Base-by-base conservation (phyloP, 2,888 invertebrate species). In the Cantharis lateralis region DNA sequence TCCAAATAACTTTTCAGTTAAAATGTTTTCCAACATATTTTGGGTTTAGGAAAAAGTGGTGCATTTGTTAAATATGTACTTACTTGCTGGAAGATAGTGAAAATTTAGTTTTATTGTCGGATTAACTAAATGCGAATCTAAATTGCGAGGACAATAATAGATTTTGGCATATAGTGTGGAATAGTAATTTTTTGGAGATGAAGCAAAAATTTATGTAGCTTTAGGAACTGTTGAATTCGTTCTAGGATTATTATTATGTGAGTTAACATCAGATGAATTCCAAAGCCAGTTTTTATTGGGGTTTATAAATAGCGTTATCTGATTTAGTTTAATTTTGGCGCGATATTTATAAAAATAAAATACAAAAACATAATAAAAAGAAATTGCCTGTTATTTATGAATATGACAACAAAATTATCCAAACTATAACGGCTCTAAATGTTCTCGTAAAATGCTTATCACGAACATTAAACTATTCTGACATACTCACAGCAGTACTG, bases 401-500 rank as follows among this genome's bases (percentile, higher is more conserved):
- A 75, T 70, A 73, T 70, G 70, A 73, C 66, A 62, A 75, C 68
- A 75, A 78, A 72, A 71, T 75, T 74, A 78, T 78, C 75, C 71
- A 78, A 78, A 68, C 71, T 72, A 75, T 72, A 75, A 75, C 76
- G 62, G 48, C 28, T 68, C 74, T 72, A 78, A 78, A 70, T 64
- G 75, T 72, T 64, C 64, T 70, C 70, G 48, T 73, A 75, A 72
- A 75, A 66, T 73, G 62, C 73, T 78, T 78, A 78, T 78, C 78
- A 61, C 28, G 28, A 48, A 63, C 70, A 71, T 75, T 79, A 77
- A 79, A 80, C 78, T 74, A 78, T 78, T 77, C 76, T 66, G 80
- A 79, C 80, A 76, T 76, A 75, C 73, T 66, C 74, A 69, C 63
- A 78, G 80, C 79, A 80, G 72, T 78, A 77, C 79, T 76, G 76